Percentiles rank a stretch among this genome's conserved stretches.
phyloP scores from a whole-genome alignment of 2,888 invertebrate genomes.

The Argyra leucocephala region DNA sequence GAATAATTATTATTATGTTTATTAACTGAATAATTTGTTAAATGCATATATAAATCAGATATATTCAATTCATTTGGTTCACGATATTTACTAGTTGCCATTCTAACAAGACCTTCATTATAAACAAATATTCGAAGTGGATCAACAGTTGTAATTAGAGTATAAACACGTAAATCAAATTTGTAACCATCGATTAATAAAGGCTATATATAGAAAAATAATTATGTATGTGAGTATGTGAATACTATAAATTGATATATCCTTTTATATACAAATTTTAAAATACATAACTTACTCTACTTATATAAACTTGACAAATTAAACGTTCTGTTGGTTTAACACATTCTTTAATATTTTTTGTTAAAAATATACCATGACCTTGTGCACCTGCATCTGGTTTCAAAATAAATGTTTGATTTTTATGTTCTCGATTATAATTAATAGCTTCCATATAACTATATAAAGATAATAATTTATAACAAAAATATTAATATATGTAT shows the following conservation, averaged over 20 bases:
- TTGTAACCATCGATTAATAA: conserved; percentile 85
- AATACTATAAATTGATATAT: no score
- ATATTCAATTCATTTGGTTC: conserved; percentile 74
- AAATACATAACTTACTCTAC: conserved; percentile 48
- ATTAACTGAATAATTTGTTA: conserved; percentile 90
- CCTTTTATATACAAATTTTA: background rate
- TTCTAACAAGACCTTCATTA: conserved; percentile 80
- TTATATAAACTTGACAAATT: conserved; percentile 73
- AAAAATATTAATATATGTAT: background rate
- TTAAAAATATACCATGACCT: conserved; percentile 80
- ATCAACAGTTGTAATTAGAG: conserved; percentile 80
- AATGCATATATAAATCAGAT: conserved; percentile 84
- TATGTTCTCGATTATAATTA: conserved; percentile 60
- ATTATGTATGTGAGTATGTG: background rate
- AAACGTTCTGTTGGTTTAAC: conserved; percentile 71
- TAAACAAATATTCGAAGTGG: conserved; percentile 82
- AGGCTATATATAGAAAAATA: conserved; percentile 47
- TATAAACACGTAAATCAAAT: conserved; percentile 83
- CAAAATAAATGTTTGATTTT: conserved; percentile 70
- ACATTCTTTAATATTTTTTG: conserved; percentile 64
- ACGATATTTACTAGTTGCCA: conserved; percentile 80
- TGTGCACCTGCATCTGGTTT: conserved; percentile 89
- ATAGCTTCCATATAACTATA: conserved; percentile 60
- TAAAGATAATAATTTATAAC: background rate
- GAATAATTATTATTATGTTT: conserved; percentile 80